Conservation (phyloP, 2,888 invertebrate genomes). For the Fissipunctia ypsillon region DNA sequence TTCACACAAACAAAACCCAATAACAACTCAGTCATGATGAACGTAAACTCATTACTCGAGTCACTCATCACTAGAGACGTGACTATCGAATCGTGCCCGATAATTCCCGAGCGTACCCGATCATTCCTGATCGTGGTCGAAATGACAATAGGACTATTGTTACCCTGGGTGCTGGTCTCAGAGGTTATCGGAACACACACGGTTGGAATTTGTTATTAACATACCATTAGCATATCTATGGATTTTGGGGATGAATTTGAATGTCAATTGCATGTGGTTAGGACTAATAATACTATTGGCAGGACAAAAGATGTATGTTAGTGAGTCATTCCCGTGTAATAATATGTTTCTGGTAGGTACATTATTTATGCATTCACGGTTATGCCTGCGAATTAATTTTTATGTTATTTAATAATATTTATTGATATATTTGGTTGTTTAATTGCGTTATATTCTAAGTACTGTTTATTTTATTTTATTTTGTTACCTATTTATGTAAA, state of each 20-base stretch:
- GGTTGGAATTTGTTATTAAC: constrained; percentile 57
- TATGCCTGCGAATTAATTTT: too few species aligned
- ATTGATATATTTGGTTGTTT: too few species aligned
- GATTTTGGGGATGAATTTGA: constrained; percentile 33
- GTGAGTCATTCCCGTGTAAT: too few species aligned
- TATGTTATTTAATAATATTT: too few species aligned
- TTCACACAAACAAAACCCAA: background rate
- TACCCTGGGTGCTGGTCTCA: constrained; percentile 13
- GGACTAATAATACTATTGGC: background rate
- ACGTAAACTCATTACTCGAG: constrained; percentile 22
- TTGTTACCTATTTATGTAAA: too few species aligned
- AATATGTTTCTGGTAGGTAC: too few species aligned
- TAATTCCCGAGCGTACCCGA: constrained; percentile 24
- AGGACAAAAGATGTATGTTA: background rate
- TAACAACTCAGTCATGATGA: constrained; percentile 9
- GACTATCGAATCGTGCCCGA: constrained; percentile 32
- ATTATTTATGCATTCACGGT: too few species aligned
- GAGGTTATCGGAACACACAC: constrained; percentile 33
- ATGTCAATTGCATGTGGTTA: constrained; percentile 42
- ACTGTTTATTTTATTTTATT: too few species aligned
- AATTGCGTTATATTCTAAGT: too few species aligned
- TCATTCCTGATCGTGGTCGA: constrained; percentile 28
- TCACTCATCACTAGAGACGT: constrained; percentile 9
- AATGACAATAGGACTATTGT: constrained; percentile 40
- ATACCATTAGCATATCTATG: constrained; percentile 55